These are phyloP conservation scores for Odobenus rosmarus DNA, from an alignment of 2,113 vertebrate genomes.

Conservation along the genomic window DNA sequence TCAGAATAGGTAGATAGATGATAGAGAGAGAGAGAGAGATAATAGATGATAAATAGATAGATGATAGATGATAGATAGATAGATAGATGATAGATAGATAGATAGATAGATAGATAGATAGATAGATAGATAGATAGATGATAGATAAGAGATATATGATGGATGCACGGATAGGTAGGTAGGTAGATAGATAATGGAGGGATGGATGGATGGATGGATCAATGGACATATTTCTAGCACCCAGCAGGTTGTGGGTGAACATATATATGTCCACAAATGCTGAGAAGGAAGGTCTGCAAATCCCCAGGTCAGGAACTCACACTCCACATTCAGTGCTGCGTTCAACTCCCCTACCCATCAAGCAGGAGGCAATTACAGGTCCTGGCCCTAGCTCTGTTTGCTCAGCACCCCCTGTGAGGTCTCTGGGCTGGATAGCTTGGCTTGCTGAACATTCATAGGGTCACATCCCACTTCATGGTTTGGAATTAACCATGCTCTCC, in stretches of 20 bases:
- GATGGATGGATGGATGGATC: too few relatives aligned
- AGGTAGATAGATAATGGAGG: fast-evolving
- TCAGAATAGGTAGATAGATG: neutral
- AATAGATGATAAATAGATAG: neutral
- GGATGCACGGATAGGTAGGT: too few relatives aligned
- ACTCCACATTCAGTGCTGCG: neutral
- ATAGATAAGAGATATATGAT: neutral
- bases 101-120: neutral
- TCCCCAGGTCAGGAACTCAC: neutral
- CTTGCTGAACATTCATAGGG: neutral
- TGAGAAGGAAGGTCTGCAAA: too few relatives aligned
- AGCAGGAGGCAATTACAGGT: neutral
- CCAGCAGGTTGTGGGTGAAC: neutral
- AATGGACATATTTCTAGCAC: neutral
- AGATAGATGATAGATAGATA: neutral
- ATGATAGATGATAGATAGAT: neutral
- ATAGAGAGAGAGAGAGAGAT: neutral
- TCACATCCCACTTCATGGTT: neutral
- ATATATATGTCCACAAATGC: neutral
- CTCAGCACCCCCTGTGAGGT: neutral
- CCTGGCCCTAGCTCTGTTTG: neutral
- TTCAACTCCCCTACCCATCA: neutral
- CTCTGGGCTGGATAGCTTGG: neutral
- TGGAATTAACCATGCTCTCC: neutral
- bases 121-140: neutral